phyloP scores from a whole-genome alignment of 2,113 vertebrate species.

The Poeciliopsis turrubarensis region DNA sequence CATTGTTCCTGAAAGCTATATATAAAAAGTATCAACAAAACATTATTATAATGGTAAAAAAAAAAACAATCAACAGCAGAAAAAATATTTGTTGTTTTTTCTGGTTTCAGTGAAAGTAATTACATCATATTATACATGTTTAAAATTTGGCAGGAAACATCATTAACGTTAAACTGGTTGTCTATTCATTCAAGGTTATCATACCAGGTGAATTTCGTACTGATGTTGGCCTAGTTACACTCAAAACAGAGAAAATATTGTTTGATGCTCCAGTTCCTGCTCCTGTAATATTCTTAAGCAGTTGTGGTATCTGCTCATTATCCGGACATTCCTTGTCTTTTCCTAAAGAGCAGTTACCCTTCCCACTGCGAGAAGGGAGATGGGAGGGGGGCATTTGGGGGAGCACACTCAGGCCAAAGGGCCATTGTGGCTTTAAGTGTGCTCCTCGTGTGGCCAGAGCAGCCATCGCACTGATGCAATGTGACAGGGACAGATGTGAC shows the following conservation, averaged over 20 bases:
- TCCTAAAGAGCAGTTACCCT: conserved; percentile 43
- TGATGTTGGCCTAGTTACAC: not conserved
- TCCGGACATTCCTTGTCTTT: conserved; percentile 45
- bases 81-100: not conserved
- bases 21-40: not conserved
- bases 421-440: conserved; percentile 81
- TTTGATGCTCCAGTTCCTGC: conserved; percentile 15
- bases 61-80: not conserved
- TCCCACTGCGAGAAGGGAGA: conserved; percentile 33
- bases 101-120: too few relatives aligned
- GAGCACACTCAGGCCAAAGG: conserved; percentile 65
- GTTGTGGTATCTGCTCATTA: conserved; percentile 31
- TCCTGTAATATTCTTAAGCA: conserved; percentile 31
- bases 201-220: not conserved
- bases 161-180: not conserved
- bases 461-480: conserved; percentile 83
- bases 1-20: not conserved
- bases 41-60: not conserved
- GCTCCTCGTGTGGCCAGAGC: conserved; percentile 73
- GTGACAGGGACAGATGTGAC: conserved; percentile 96
- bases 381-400: conserved; percentile 18
- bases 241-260: not conserved
- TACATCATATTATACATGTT: not conserved
- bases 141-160: not conserved
- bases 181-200: not conserved